These are phyloP conservation scores for Archegozetes longisetosus DNA, from an alignment of 1,140 invertebrate species.

Conservation along the genomic window DNA sequence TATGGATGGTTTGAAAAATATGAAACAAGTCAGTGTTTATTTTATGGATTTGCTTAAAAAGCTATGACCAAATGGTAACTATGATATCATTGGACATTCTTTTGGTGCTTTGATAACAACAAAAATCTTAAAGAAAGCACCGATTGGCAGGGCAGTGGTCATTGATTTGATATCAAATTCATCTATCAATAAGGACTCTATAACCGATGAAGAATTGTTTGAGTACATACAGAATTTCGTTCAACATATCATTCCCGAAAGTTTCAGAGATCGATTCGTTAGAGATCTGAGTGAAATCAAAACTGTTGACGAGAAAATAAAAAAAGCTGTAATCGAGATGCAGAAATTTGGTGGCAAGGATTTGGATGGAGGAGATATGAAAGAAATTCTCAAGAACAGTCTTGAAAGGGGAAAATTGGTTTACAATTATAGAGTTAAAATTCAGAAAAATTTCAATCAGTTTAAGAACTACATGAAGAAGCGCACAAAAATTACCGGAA, in stretches of 20 bases:
- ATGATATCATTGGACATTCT: constrained; percentile 76
- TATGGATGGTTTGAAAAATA: background rate
- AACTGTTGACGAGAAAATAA: background rate
- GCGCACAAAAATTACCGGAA: too few relatives aligned
- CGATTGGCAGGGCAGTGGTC: background rate
- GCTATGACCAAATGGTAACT: constrained; percentile 30
- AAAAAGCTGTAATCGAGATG: background rate
- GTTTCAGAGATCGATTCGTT: background rate
- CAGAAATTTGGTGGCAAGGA: background rate
- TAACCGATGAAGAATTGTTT: background rate
- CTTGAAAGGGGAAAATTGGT: background rate
- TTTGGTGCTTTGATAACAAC: constrained; percentile 80
- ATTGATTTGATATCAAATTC: background rate
- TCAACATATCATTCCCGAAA: background rate
- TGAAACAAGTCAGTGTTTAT: background rate
- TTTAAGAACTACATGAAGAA: too few relatives aligned
- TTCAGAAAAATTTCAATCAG: too few relatives aligned
- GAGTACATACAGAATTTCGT: background rate
- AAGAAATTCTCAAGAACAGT: background rate
- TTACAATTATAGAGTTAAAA: background rate
- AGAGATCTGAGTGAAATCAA: background rate
- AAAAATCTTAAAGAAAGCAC: constrained; percentile 55
- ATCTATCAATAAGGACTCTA: background rate
- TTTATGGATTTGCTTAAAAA: background rate
- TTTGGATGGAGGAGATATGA: background rate